Conservation (phyloP, 2,888 invertebrate genomes). For the Hoplodrina ambigua region DNA sequence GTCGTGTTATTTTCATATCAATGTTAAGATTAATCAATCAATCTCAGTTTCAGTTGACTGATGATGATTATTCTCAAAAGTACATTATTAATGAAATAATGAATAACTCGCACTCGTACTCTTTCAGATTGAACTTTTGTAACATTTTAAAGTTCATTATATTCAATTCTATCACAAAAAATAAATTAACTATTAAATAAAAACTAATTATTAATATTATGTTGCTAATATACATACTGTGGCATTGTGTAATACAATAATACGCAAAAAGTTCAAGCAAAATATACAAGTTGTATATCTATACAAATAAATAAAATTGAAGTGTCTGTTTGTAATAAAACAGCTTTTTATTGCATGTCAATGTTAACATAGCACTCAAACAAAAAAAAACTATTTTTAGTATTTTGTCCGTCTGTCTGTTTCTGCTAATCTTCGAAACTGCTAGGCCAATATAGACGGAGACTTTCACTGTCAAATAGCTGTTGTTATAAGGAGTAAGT, state of each 20-base stretch:
- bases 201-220: constrained; percentile 7
- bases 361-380: too few relatives aligned
- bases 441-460: too few relatives aligned
- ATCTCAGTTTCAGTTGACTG: not conserved
- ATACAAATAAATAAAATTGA: too few relatives aligned
- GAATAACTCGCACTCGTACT: not conserved
- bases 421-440: too few relatives aligned
- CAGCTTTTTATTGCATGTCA: too few relatives aligned
- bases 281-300: constrained; percentile 7
- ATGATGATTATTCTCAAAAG: not conserved
- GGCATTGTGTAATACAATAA: constrained; percentile 22
- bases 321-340: too few relatives aligned
- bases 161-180: constrained; percentile 32
- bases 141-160: constrained; percentile 19
- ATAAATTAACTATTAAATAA: constrained; percentile 21
- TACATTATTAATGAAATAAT: not conserved
- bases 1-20: too few relatives aligned
- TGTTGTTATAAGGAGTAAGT: too few relatives aligned
- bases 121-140: not conserved
- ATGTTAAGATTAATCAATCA: too few relatives aligned
- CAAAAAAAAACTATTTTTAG: too few relatives aligned
- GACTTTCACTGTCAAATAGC: too few relatives aligned
- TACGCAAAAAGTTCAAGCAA: constrained; percentile 36
- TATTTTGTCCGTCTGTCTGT: too few relatives aligned
- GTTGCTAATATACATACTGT: constrained; percentile 35